Evolutionary conservation across 1,140 invertebrate species (phyloP).

Genomic region (Drosophila subobscura): DNA sequence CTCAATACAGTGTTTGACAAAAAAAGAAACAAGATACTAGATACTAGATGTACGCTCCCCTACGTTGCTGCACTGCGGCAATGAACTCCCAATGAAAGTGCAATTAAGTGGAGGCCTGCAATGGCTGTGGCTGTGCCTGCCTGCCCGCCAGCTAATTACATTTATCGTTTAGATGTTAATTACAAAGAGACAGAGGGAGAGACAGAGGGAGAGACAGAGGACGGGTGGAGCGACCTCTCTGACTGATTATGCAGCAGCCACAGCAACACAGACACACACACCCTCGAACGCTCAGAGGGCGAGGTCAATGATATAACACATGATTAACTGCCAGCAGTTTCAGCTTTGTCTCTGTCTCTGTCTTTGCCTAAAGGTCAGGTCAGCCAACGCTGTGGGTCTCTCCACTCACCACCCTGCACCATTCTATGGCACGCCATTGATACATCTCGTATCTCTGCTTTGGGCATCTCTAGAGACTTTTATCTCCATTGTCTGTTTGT

Average conservation of each 20-base stretch:
- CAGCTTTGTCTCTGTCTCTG: not conserved
- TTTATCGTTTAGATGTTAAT: conserved; percentile 78
- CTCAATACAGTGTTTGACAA: conserved; percentile 58
- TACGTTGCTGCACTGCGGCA: conserved; percentile 25
- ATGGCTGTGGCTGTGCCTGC: conserved; percentile 26
- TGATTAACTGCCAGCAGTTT: conserved; percentile 48
- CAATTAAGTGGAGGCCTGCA: conserved; percentile 69
- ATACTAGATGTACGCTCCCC: not conserved
- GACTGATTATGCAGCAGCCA: conserved; percentile 21
- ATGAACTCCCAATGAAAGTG: conserved; percentile 72
- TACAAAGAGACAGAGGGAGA: conserved; percentile 54
- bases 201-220: conserved; percentile 11
- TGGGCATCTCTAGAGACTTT: conserved; percentile 40
- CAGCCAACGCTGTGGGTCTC: conserved; percentile 11
- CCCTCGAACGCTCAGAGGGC: conserved; percentile 17
- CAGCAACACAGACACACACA: not conserved
- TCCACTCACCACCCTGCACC: no score
- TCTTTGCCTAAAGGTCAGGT: conserved; percentile 35
- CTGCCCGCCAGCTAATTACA: conserved; percentile 57
- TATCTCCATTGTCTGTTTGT: conserved; percentile 43
- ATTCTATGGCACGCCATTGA: no score
- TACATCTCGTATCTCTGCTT: conserved; percentile 20
- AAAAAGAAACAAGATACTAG: conserved; percentile 27
- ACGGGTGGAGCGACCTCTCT: conserved; percentile 1
- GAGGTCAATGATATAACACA: conserved; percentile 56